Evolutionary conservation across 2,113 vertebrate species (phyloP).

Genomic region (Forbesichthys agassizii): DNA sequence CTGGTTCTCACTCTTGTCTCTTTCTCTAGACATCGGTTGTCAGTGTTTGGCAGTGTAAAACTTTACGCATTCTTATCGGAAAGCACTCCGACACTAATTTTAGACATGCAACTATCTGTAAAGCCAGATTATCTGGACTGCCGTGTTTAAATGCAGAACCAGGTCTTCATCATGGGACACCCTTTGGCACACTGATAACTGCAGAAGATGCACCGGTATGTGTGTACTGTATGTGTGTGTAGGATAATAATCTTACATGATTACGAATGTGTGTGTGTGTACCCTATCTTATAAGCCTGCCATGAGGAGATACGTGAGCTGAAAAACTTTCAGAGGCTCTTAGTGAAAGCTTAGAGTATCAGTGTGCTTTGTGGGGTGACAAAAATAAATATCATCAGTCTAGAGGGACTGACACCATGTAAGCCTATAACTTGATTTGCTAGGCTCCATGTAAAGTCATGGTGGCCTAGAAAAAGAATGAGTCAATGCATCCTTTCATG

Average conservation of each 20-base stretch:
- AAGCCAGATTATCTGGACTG: constrained; percentile 57
- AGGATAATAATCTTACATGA: not conserved
- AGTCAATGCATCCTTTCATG: not conserved
- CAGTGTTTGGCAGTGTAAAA: constrained; percentile 44
- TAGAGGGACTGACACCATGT: constrained; percentile 45
- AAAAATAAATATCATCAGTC: constrained; percentile 48
- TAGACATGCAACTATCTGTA: constrained; percentile 59
- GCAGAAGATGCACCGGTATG: constrained; percentile 15
- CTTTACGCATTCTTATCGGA: constrained; percentile 50
- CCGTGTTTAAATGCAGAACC: constrained; percentile 25
- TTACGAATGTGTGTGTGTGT: not conserved
- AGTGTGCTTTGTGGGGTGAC: constrained; percentile 40
- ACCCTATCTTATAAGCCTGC: constrained; percentile 51
- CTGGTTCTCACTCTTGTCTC: too few species aligned
- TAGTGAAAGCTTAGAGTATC: constrained; percentile 40
- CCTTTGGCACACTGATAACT: constrained; percentile 36
- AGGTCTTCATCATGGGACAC: constrained; percentile 68
- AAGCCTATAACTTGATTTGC: constrained; percentile 36
- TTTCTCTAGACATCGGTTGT: not conserved
- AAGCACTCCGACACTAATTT: constrained; percentile 65
- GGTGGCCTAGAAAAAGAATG: constrained; percentile 6
- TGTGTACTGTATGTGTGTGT: not conserved
- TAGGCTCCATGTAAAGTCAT: constrained; percentile 2
- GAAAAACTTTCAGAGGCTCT: constrained; percentile 33
- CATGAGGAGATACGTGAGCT: constrained; percentile 55